Evolutionary conservation across 2,113 vertebrate genomes (phyloP).

Genomic region (Gobius niger): DNA sequence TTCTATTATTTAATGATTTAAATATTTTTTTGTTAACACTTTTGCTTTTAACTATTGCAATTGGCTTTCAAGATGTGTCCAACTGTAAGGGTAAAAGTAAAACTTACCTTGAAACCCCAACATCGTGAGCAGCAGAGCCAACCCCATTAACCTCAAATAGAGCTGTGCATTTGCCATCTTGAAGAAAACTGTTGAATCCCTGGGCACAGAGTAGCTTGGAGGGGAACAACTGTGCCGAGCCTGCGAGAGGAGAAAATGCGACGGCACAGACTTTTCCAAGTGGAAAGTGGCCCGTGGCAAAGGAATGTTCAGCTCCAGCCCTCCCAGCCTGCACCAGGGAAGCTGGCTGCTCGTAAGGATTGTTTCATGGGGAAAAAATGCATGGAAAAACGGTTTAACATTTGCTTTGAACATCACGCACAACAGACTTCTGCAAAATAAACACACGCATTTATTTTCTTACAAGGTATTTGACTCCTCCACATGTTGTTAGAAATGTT

Average conservation of each 20-base stretch:
- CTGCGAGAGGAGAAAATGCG: conserved; percentile 29
- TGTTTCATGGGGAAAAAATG: conserved; percentile 13
- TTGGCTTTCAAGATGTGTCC: background rate
- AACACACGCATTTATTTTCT: too few species aligned
- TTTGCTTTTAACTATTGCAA: background rate
- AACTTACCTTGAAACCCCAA: conserved; percentile 68
- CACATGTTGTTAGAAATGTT: too few species aligned
- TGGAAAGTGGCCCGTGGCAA: conserved; percentile 58
- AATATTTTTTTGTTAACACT: background rate
- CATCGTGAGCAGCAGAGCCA: conserved; percentile 57
- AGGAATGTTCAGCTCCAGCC: conserved; percentile 51
- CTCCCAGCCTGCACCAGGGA: conserved; percentile 25
- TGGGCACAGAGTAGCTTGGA: conserved; percentile 23
- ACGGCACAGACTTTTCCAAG: conserved; percentile 34
- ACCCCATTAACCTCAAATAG: conserved; percentile 47
- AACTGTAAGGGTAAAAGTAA: background rate
- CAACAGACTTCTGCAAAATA: too few species aligned
- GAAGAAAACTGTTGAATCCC: conserved; percentile 12
- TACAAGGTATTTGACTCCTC: too few species aligned
- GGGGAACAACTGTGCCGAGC: conserved; percentile 16
- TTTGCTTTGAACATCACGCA: background rate
- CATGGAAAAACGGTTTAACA: background rate
- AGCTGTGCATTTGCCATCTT: conserved; percentile 66
- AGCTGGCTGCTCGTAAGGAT: conserved; percentile 26
- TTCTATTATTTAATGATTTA: background rate